Percentiles rank a stretch among this genome's conserved stretches.
Conservation (phyloP, 2,797 vertebrate genomes). For the Cuniculus paca region DNA sequence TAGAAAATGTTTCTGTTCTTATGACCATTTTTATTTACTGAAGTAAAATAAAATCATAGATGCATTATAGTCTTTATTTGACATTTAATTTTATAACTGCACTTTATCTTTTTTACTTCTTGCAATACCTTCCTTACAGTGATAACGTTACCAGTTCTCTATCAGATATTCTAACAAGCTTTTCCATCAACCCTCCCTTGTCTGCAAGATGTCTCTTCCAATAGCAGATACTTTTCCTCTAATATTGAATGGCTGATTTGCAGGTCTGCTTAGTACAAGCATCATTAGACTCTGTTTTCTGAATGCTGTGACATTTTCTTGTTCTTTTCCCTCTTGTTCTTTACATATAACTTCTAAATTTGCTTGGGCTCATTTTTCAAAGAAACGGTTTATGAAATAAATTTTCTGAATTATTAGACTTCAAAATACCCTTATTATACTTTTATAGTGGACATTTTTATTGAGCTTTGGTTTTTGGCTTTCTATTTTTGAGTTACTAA, state of each 20-base stretch:
- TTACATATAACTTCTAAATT: background rate
- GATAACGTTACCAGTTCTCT: background rate
- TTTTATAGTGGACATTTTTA: background rate
- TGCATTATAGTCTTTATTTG: background rate
- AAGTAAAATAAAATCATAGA: background rate
- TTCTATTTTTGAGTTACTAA: conserved; percentile 19
- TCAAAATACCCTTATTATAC: background rate
- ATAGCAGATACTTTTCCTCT: background rate
- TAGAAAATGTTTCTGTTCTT: background rate
- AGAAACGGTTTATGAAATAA: background rate
- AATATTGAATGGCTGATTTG: background rate
- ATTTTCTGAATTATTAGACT: background rate
- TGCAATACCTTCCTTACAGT: background rate
- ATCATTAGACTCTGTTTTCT: background rate
- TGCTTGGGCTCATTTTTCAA: background rate
- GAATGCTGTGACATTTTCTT: background rate
- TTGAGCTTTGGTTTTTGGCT: background rate
- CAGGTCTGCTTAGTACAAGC: background rate
- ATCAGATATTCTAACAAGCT: no score
- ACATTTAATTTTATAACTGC: background rate
- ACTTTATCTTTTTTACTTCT: background rate
- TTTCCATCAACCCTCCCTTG: background rate
- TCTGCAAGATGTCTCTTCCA: background rate
- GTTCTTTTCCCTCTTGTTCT: background rate
- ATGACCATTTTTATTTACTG: background rate